Conservation (phyloP, 2,113 vertebrate genomes). For the Cyprinodon tularosa region DNA sequence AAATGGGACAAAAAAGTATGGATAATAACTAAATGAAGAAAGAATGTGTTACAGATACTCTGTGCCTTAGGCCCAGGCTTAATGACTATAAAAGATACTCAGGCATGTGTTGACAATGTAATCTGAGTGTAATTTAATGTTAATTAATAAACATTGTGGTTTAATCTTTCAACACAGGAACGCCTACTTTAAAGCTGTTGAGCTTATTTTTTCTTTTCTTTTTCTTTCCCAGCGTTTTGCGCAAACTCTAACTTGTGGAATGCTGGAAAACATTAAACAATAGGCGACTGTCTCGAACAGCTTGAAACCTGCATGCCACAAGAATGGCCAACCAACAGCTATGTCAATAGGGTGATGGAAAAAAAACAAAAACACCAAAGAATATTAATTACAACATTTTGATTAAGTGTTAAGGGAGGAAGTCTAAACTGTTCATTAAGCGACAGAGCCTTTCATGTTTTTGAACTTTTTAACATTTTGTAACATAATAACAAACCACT, state of each 20-base stretch:
- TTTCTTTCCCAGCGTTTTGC: slow-evolving; percentile 15
- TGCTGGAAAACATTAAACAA: slow-evolving; percentile 59
- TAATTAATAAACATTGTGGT: slow-evolving; percentile 69
- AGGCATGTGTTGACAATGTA: slow-evolving; percentile 53
- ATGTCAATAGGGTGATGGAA: background rate
- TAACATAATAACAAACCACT: background rate
- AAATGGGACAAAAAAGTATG: background rate
- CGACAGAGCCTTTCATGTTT: background rate
- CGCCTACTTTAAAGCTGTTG: slow-evolving; percentile 44
- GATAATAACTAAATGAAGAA: slow-evolving; percentile 44
- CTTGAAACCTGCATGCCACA: slow-evolving; percentile 42
- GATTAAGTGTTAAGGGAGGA: background rate
- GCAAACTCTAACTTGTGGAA: slow-evolving; percentile 45
- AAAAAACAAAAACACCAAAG: background rate
- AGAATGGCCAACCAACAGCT: slow-evolving; percentile 21
- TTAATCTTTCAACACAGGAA: slow-evolving; percentile 47
- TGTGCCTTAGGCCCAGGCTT: slow-evolving; percentile 42
- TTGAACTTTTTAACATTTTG: background rate
- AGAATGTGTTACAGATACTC: slow-evolving; percentile 48
- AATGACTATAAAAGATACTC: slow-evolving; percentile 50
- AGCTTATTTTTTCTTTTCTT: slow-evolving; percentile 33
- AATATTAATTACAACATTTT: background rate
- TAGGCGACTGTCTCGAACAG: slow-evolving; percentile 50
- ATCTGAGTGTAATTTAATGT: slow-evolving; percentile 56
- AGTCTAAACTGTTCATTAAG: background rate